Evolutionary conservation across 2,797 vertebrate species (phyloP), one percentile per base, ranked within the genome.

Genomic region (Threskiornis aethiopicus): DNA sequence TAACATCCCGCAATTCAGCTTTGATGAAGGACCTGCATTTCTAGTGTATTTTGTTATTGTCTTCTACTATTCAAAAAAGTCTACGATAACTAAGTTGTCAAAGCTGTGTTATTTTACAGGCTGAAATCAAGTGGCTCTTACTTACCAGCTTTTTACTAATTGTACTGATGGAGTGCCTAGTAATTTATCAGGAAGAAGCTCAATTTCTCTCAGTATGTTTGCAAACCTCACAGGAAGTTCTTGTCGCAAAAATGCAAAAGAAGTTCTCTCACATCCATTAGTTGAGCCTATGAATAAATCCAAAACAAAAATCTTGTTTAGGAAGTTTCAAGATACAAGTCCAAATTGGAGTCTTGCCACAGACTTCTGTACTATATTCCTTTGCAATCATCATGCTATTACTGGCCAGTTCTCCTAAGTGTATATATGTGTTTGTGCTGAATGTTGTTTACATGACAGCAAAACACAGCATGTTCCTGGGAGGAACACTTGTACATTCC

Each of bases 201-300:
- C 99, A 6, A 99, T 99, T 98, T 99, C 99, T 84, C 98, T 99
- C 98, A 99, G 98, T 95, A 99, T 99, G 97, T 99, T 99, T 91
- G 99, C 99, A 90, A 99, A 98, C 94, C 99, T 98, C 91, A 99
- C 99, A 11, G 99, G 99, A 97, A 99, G 98, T 90, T 99, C 99
- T 97, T 99, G 99, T 15, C 99, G 98, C 89, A 99, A 97, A 98
- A 99, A 99, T 5, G 98, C 98, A 76, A 99, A 99, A 14, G 99
- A 99, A 28, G 99, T 99, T 98, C 99, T 99, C 98, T 99, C 99
- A 93, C 99, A 99, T 33, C 99, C 99, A 90, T 99, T 99, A 73
- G 98, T 98, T 1, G 99, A 99, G 85, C 99, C 99, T 99, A 95
- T 1, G 46, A 93, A 65, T 31, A 98, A 97, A 96, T 77, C 16